Evolutionary conservation across 92 coral and sea anemone genomes (phyloP).

Genomic region (Porites evermanni): DNA sequence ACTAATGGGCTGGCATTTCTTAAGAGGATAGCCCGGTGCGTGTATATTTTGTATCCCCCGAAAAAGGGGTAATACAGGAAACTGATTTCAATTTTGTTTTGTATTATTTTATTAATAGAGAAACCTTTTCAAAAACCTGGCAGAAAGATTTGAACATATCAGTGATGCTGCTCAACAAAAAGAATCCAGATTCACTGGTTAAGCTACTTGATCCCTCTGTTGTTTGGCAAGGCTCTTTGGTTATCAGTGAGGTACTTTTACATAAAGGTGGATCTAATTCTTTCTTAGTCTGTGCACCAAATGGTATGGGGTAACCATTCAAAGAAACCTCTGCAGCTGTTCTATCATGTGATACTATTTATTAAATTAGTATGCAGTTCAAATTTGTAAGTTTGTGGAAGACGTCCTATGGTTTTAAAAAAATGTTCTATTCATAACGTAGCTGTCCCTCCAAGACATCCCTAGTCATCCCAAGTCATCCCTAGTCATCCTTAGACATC

Average conservation of each 20-base stretch:
- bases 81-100: background rate
- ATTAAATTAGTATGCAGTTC: background rate
- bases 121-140: constrained; percentile 44
- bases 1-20: too few relatives aligned
- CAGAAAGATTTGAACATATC: constrained; percentile 44
- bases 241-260: constrained; percentile 33
- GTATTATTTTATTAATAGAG: constrained; percentile 2
- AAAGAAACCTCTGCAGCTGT: too few relatives aligned
- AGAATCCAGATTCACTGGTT: background rate
- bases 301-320: too few relatives aligned
- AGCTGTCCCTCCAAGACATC: too few relatives aligned
- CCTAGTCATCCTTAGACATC: too few relatives aligned
- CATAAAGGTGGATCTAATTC: background rate
- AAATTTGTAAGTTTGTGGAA: background rate
- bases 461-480: too few relatives aligned
- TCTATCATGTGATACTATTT: too few relatives aligned
- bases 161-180: constrained; percentile 11
- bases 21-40: too few relatives aligned
- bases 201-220: constrained; percentile 4
- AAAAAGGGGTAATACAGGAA: too few relatives aligned
- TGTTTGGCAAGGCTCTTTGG: constrained; percentile 63
- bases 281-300: too few relatives aligned
- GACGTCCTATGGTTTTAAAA: background rate
- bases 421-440: too few relatives aligned
- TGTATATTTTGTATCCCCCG: too few relatives aligned